Evolutionary conservation across 2,888 invertebrate genomes (phyloP), one percentile per base, ranked within the genome.

Genomic region (Cabera pusaria): DNA sequence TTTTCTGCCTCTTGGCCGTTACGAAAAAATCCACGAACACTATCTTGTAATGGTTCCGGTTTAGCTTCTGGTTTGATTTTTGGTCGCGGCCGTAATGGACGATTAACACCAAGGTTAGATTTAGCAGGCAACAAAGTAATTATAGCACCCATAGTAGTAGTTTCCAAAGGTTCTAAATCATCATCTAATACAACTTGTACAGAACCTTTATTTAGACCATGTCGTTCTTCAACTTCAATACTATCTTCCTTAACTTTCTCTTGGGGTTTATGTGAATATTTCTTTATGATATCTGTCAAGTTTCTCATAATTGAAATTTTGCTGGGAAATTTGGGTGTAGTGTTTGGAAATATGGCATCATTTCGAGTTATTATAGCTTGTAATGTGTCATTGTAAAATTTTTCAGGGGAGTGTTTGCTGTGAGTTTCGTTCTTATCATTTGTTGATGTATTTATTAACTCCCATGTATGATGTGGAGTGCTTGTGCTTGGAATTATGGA

Each of bases 101-200:
- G 85, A 38, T 92, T 93, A 2, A 95, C 90, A 0, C 95, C 95
- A 0, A 94, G 92, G 73, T 96, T 95, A 1, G 95, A 96, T 63
- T 95, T 93, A 0, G 93, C 95, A 0, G 96, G 96, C 37, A 95
- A 81, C 21, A 95, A 72, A 0, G 95, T 95, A 7, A 90, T 83
- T 6, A 88, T 72, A 43, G 62, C 17, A 10, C 33, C 70, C 6
- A 78, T 55, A 7, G 87, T 84, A 18, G 86, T 86, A n/a, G 70
- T 66, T 39, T 82, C 81, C 37, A 82, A 39, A 43, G 69, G 66
- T 38, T 82, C 81, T 36, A 82, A 39, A 43, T 81, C 81, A 11
- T 85, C 87, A 36, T 87, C 86, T 5, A 74, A 69, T 8, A 86
- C 79, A n/a, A 86, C 78, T 70, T 87, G 87, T 17, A 87, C 86